Evolutionary conservation across 2,888 invertebrate genomes (phyloP), one percentile per base, ranked within the genome.

Genomic region (Apamea sordens): DNA sequence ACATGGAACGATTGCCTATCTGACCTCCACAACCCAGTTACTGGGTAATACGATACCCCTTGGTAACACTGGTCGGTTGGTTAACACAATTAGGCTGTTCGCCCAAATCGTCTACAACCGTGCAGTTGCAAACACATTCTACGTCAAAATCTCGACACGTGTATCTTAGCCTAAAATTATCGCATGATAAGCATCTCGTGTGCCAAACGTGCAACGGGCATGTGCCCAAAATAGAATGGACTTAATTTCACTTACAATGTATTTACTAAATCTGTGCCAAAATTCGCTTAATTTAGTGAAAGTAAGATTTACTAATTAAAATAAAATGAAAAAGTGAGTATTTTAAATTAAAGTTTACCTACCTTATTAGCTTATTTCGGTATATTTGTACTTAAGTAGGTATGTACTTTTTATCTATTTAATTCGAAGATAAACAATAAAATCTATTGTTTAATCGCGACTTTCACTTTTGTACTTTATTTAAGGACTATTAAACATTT

Each of bases 221-320:
- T 71, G 4, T 71, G 36, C 65, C 68, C 63, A 67, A 88, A 77
- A 72, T 84, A 86, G 79, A 86, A 59, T 41, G 56, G 21, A 61
- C 18, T 53, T 56, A 65, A 56, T 79, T 70, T 74, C 59, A 47
- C 50, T 68, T 70, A 87, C 87, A 87, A 75, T 84, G 87, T 79
- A 77, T 72, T 63, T 53, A 65, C 21, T 13, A 69, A 28, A 41
- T 56, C 32, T 28, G 71, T 73, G 85, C 79, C 88, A 86, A 80
- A 61, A 67, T 76, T 56, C 24, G 3, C 28, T n/a, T 21, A 50
- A 73, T 59, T 72, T 36, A 13, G 56, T 65, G 50, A 83, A 78
- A 73, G 69, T 69, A 41, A 2, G 6, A 44, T 44, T 67, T 68
- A 53, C 13, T 28, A 28, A n/a, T 18, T 24, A 1, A 41, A 36